Conservation (phyloP, 2,113 vertebrate genomes). For the Dendropsophus ebraccatus region DNA sequence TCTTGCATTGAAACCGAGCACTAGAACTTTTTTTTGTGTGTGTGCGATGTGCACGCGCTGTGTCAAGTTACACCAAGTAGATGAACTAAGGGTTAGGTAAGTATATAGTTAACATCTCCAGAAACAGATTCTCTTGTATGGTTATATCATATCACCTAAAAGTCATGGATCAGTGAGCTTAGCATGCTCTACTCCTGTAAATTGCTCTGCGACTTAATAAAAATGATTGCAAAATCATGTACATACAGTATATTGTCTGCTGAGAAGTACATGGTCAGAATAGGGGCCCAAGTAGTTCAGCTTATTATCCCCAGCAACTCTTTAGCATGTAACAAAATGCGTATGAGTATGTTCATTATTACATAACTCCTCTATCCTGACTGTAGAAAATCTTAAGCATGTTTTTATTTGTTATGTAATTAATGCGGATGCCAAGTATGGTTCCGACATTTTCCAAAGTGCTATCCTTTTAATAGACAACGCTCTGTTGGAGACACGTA, state of each 20-base stretch:
- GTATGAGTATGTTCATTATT: background rate
- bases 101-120: background rate
- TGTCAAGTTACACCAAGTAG: too few species aligned
- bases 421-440: constrained; percentile 3
- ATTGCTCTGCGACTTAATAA: too few species aligned
- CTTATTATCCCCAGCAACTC: too few species aligned
- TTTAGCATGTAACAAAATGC: background rate
- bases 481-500: constrained; percentile 27
- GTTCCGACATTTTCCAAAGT: background rate
- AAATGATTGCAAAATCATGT: too few species aligned
- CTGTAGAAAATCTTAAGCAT: background rate
- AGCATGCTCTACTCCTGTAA: background rate
- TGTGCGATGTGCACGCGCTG: background rate
- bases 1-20: background rate
- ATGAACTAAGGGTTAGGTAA: background rate
- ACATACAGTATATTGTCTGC: background rate
- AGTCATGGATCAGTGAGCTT: background rate
- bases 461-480: constrained; percentile 8
- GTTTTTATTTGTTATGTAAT: constrained; percentile 7
- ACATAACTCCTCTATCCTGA: background rate
- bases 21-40: background rate
- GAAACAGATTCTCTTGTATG: background rate
- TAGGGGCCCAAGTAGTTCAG: background rate
- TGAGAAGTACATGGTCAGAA: background rate
- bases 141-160: background rate